Evolutionary conservation across 2,113 vertebrate species (phyloP), one percentile per base, ranked within the genome.

Genomic region (Heterotilapia buettikoferi): DNA sequence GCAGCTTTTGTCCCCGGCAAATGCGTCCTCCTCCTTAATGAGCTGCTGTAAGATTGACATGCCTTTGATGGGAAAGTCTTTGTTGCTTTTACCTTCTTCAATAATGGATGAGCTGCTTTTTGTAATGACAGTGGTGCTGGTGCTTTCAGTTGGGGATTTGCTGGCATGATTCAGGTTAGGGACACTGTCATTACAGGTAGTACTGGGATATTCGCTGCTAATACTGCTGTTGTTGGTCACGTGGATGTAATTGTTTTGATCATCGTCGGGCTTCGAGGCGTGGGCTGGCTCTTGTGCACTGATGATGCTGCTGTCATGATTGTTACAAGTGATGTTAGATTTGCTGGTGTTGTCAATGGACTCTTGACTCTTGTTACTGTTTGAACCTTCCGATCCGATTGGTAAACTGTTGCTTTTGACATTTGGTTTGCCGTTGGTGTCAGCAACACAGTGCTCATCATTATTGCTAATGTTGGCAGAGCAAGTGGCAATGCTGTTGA

Each of bases 11-110:
- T 97, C 97, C 1, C 31, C 82, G 6, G 94, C 76, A 16, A 95
- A 95, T 38, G 95, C 92, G 1, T 96, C 97, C 45, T 97, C 97
- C 0, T 96, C 93, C 3, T 95, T 95, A 29, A 94, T 94, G 85
- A 90, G 86, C 2, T 95, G 94, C 87, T 95, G 96, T 87, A 96
- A 90, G 81, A 95, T 93, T 26, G 94, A 95, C 94, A 93, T 95
- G 86, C 96, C 97, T 88, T 96, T 94, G 0, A 94, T 92, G 10
- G 96, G 90, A 76, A 96, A 96, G 13, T 96, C 96, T 88, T 93
- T 92, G 86, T 89, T 88, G 94, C 96, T 91, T 82, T 95, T 93
- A 0, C 93, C 95, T 1, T 97, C 96, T 1, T 97, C 97, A 53
- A 90, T 90, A 87, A 80, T 85, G 16, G 94, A 91, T 45, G 89